phyloP scores from a whole-genome alignment of 2,888 invertebrate species.

The Spialia ferax region DNA sequence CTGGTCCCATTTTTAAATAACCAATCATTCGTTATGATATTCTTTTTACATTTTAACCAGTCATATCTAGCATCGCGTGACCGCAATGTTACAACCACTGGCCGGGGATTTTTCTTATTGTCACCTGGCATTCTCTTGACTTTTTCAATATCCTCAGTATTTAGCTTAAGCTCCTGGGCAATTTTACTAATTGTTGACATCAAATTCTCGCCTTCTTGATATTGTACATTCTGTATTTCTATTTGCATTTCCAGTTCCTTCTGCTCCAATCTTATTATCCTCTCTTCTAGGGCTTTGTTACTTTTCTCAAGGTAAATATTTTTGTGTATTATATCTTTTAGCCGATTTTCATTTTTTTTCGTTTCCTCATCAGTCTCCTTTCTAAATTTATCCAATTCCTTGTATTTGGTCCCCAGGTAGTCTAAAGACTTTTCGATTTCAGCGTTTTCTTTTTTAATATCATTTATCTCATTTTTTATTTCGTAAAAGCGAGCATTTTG shows the following conservation, averaged over 20 bases:
- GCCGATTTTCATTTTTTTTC: background rate
- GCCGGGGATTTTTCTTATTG: constrained; percentile 19
- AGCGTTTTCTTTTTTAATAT: constrained; percentile 2
- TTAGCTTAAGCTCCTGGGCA: constrained; percentile 20
- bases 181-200: constrained; percentile 1
- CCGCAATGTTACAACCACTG: constrained; percentile 23
- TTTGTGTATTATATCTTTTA: constrained; percentile 12
- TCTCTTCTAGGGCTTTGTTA: constrained; percentile 18
- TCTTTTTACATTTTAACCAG: constrained; percentile 34
- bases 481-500: constrained; percentile 20
- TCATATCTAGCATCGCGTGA: constrained; percentile 11
- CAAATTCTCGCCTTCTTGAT: constrained; percentile 12
- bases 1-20: constrained; percentile 23
- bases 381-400: background rate
- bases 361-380: background rate
- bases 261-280: constrained; percentile 24
- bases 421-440: constrained; percentile 16
- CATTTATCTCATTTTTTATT: constrained; percentile 10
- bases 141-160: constrained; percentile 21
- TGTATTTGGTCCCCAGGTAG: background rate
- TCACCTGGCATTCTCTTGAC: constrained; percentile 32
- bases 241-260: constrained; percentile 20
- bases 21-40: constrained; percentile 12
- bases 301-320: constrained; percentile 14
- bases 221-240: constrained; percentile 17